Evolutionary conservation across 2,888 invertebrate species (phyloP), one percentile per base, ranked within the genome.

Genomic region (Mythimna impura): DNA sequence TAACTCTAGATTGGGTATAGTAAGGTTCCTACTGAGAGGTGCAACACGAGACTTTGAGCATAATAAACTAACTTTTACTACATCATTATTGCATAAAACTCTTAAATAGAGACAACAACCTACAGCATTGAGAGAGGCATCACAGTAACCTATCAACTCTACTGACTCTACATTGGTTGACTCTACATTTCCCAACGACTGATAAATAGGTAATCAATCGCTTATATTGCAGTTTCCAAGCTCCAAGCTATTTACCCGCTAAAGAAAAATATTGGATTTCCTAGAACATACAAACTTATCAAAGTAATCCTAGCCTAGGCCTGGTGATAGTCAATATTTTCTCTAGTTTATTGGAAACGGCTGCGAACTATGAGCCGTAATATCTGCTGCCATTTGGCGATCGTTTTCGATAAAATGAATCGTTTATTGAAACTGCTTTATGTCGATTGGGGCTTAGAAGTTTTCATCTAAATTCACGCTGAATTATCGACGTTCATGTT

Each of bases 261-360:
- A 25, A 61, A 65, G 60, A 73, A 64, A 66, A 61, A 61, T 70
- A 80, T 80, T 78, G 57, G 12, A 65, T 79, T 70, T 67, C 25
- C 20, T 22, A 52, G 10, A 58, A 65, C 64, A 71, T 7, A 80
- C 58, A 67, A 82, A 74, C 57, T 66, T 65, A 67, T 30, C 20
- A 22, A 20, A 78, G 65, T 66, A 57, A 75, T 75, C 63, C 43
- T 54, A 66, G 69, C 43, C 43, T 50, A 36, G 67, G 67, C 71
- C 57, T 66, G 72, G 66, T 34, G 52, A 66, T 47, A 30, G 70
- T 80, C 71, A 81, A 77, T 84, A 84, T 84, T 84, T 64, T 54
- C 73, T 71, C 47, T 47, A 58, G 47, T 30, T 71, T 81, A 84
- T 68, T 80, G 75, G 67, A 74, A 74, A 74, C 34, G 71, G 36